Percentiles rank a stretch among this genome's conserved stretches.
Conservation (phyloP, 2,888 invertebrate species). For the Willowsia nigromaculata region DNA sequence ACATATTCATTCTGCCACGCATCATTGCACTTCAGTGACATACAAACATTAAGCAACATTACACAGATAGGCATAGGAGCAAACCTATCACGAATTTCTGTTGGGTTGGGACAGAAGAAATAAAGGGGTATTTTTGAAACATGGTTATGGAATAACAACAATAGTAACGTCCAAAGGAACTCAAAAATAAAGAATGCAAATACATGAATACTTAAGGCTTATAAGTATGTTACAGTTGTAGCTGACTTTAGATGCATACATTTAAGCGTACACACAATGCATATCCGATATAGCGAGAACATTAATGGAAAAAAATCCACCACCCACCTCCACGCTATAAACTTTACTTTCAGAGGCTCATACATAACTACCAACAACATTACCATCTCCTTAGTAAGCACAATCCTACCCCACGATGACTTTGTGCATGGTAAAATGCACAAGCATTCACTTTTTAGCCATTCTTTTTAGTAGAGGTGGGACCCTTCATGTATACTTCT, state of each 20-base stretch:
- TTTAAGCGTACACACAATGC: background rate
- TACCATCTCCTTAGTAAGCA: background rate
- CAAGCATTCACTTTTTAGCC: constrained; percentile 23
- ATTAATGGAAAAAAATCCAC: background rate
- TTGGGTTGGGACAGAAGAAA: background rate
- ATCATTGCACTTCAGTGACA: too few species aligned
- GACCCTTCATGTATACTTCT: background rate
- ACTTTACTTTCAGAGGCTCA: constrained; percentile 1
- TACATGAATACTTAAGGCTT: background rate
- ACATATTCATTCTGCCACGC: too few species aligned
- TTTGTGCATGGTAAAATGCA: background rate
- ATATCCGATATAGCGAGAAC: background rate
- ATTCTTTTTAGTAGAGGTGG: constrained; percentile 50
- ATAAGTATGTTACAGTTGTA: too few species aligned
- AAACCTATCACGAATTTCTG: too few species aligned
- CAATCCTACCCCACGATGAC: background rate
- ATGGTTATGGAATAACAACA: constrained; percentile 28
- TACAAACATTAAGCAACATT: too few species aligned
- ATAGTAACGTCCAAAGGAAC: constrained; percentile 13
- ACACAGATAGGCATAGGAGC: too few species aligned
- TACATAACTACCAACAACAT: background rate
- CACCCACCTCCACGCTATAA: background rate
- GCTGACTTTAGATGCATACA: too few species aligned
- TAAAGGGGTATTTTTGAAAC: constrained; percentile 20
- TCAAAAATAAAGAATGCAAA: background rate